Evolutionary conservation across 2,113 vertebrate species (phyloP).

Genomic region (Poeciliopsis turrubarensis): DNA sequence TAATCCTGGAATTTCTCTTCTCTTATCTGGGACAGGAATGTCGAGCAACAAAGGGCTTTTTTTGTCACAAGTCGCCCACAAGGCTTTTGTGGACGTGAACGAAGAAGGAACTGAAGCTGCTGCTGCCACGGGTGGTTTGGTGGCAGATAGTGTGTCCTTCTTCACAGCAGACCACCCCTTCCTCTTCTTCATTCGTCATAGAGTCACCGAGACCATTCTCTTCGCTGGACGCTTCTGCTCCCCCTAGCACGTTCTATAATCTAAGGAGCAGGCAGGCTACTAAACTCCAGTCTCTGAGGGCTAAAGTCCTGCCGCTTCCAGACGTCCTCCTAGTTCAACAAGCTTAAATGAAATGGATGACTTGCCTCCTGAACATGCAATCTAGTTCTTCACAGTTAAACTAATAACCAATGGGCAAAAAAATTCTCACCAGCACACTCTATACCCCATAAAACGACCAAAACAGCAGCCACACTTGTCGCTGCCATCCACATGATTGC

Average conservation of each 20-base stretch:
- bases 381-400: too few relatives aligned
- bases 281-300: too few relatives aligned
- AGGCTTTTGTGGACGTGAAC: slow-evolving; percentile 88
- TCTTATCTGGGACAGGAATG: slow-evolving; percentile 77
- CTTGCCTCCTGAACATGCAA: too few relatives aligned
- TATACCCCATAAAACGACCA: too few relatives aligned
- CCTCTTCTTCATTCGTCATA: slow-evolving; percentile 88
- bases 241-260: slow-evolving; percentile 60
- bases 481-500: too few relatives aligned
- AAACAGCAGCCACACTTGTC: too few relatives aligned
- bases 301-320: too few relatives aligned
- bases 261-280: too few relatives aligned
- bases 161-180: slow-evolving; percentile 92
- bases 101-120: slow-evolving; percentile 90
- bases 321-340: too few relatives aligned
- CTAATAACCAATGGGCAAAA: too few relatives aligned
- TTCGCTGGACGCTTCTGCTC: slow-evolving; percentile 85
- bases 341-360: too few relatives aligned
- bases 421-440: too few relatives aligned
- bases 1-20: not conserved
- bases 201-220: slow-evolving; percentile 78
- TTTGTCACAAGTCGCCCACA: slow-evolving; percentile 87
- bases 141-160: slow-evolving; percentile 19
- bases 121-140: slow-evolving; percentile 75
- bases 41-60: slow-evolving; percentile 77